These are phyloP conservation scores for Manacus vitellinus DNA, from an alignment of 2,113 vertebrate species.

Conservation along the genomic window DNA sequence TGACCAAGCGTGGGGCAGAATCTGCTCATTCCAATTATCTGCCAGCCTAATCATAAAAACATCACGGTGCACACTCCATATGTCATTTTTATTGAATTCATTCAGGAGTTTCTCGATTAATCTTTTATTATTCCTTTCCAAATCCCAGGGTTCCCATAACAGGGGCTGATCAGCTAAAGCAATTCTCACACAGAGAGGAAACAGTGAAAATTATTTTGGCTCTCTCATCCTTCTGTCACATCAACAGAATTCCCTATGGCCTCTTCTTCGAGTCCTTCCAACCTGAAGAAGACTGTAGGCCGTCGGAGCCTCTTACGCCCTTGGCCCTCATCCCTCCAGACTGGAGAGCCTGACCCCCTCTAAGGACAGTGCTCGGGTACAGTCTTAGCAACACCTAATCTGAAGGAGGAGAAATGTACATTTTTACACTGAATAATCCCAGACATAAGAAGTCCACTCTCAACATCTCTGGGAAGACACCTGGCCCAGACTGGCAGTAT, in stretches of 20 bases:
- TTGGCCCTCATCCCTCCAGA: not conserved
- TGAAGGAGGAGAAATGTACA: not conserved
- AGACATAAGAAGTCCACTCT: not conserved
- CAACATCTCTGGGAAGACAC: not conserved
- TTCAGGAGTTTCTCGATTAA: conserved; percentile 81
- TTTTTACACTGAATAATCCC: not conserved
- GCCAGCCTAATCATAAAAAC: conserved; percentile 79
- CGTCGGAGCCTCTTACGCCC: not conserved
- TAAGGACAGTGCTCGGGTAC: not conserved
- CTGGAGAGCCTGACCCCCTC: not conserved
- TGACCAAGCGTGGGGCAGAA: conserved; percentile 77
- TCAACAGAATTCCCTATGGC: not conserved
- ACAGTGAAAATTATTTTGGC: conserved; percentile 23
- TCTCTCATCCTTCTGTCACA: not conserved
- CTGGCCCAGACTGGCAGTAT: not conserved
- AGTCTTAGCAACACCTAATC: not conserved
- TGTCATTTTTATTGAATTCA: conserved; percentile 82
- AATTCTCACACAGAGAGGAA: conserved; percentile 62
- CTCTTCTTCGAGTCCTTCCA: not conserved
- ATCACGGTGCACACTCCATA: conserved; percentile 73
- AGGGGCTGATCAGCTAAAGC: conserved; percentile 72
- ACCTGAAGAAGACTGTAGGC: not conserved
- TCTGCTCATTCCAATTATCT: conserved; percentile 80
- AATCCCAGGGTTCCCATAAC: conserved; percentile 73
- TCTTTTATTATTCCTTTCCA: conserved; percentile 82